Conservation (phyloP, 2,797 vertebrate genomes). For the Argyrosomus regius region DNA sequence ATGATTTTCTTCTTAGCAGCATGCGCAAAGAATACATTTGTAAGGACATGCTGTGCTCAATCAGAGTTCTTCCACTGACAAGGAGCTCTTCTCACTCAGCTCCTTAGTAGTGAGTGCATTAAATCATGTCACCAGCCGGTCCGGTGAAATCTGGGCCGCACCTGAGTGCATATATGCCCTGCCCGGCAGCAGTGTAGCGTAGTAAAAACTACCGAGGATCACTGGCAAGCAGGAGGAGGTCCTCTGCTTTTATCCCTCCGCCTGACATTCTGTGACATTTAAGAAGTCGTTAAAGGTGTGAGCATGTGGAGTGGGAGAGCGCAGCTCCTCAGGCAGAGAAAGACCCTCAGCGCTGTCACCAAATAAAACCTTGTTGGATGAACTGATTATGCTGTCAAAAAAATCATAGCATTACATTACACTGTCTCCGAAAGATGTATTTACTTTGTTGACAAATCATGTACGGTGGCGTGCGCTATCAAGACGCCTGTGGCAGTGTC, state of each 20-base stretch:
- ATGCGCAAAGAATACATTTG: slow-evolving; percentile 65
- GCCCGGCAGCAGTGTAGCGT: slow-evolving; percentile 72
- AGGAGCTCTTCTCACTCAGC: slow-evolving; percentile 67
- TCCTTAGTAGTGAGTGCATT: slow-evolving; percentile 78
- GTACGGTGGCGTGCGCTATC: neutral
- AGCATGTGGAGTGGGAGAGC: slow-evolving; percentile 70
- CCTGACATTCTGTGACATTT: slow-evolving; percentile 90
- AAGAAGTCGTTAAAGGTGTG: slow-evolving; percentile 88
- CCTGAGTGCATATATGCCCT: slow-evolving; percentile 75
- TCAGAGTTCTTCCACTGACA: slow-evolving; percentile 66
- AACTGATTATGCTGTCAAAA: slow-evolving; percentile 74
- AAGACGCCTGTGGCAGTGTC: slow-evolving; percentile 21
- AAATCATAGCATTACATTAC: slow-evolving; percentile 66
- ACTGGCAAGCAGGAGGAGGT: slow-evolving; percentile 76
- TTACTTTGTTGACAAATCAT: slow-evolving; percentile 72
- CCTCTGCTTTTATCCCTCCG: slow-evolving; percentile 82
- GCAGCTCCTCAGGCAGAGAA: slow-evolving; percentile 76
- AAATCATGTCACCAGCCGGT: slow-evolving; percentile 79
- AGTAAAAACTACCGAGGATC: slow-evolving; percentile 78
- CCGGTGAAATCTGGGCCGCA: slow-evolving; percentile 80
- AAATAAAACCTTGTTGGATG: slow-evolving; percentile 76
- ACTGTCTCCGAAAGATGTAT: slow-evolving; percentile 51
- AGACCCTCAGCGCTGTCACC: slow-evolving; percentile 75
- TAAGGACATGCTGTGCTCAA: slow-evolving; percentile 61
- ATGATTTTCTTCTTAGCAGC: slow-evolving; percentile 61